These are phyloP conservation scores for Mallotus villosus DNA, from an alignment of 2,797 vertebrate genomes.

Conservation along the genomic window DNA sequence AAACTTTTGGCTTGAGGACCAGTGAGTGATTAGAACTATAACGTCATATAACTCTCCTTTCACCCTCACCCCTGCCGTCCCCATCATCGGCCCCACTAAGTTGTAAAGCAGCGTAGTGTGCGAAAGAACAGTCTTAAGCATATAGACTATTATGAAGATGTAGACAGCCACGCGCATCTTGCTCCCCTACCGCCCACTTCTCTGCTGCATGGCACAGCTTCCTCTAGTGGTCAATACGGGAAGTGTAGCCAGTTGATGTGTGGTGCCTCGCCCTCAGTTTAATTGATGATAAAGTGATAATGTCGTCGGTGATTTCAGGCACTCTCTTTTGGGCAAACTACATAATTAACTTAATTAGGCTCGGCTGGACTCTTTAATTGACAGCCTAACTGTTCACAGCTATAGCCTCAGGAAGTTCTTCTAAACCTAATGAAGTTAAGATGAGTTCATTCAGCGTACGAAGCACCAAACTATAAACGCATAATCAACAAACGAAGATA, in stretches of 20 bases:
- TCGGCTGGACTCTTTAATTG: background rate
- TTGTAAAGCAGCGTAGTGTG: background rate
- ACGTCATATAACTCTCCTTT: background rate
- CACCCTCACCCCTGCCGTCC: too few species aligned
- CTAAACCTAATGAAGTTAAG: background rate
- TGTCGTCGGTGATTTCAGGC: background rate
- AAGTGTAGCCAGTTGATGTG: slow-evolving; percentile 42
- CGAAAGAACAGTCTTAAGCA: background rate
- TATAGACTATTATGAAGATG: too few species aligned
- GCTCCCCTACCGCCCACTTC: background rate
- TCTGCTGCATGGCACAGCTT: slow-evolving; percentile 35
- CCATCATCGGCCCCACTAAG: background rate
- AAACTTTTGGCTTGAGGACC: background rate
- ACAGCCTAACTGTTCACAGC: background rate
- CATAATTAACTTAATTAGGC: background rate
- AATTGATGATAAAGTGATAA: background rate
- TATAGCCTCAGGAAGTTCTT: background rate
- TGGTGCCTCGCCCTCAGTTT: background rate
- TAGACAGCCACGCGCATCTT: too few species aligned
- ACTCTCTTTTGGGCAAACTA: background rate
- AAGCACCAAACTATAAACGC: too few species aligned
- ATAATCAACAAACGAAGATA: too few species aligned
- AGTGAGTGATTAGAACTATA: background rate
- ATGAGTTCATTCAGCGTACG: too few species aligned
- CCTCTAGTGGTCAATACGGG: slow-evolving; percentile 66